Conservation (phyloP, 2,113 vertebrate species). For the Petroica traversi region DNA sequence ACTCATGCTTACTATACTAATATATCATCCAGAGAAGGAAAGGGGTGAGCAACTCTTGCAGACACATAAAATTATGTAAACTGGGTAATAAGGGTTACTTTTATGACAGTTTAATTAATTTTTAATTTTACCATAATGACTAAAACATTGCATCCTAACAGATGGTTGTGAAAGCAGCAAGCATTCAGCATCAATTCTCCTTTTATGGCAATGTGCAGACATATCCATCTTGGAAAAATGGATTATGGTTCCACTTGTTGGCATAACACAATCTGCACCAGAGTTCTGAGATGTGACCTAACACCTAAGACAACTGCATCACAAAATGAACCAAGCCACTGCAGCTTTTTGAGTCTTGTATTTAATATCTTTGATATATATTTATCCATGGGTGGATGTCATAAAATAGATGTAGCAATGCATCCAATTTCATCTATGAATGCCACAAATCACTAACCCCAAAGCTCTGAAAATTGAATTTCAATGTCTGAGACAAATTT, state of each 20-base stretch:
- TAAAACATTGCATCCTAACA: not conserved
- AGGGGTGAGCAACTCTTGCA: not conserved
- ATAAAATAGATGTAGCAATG: not conserved
- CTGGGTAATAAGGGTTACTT: not conserved
- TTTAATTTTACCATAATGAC: not conserved
- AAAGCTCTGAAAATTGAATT: not conserved
- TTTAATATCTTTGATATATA: not conserved
- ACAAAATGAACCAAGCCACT: not conserved
- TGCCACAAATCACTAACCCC: not conserved
- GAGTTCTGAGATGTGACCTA: not conserved
- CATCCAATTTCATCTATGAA: not conserved
- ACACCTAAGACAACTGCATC: not conserved
- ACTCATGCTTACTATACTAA: not conserved
- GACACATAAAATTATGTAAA: not conserved
- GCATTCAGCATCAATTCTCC: not conserved
- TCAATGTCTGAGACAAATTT: not conserved
- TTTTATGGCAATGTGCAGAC: not conserved
- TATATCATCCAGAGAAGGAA: not conserved
- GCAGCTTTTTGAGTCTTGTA: not conserved
- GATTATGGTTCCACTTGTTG: not conserved
- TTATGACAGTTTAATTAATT: not conserved
- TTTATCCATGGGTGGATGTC: not conserved
- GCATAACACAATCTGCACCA: not conserved
- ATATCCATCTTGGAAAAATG: not conserved
- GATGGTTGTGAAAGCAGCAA: constrained; percentile 4